Evolutionary conservation across 2,797 vertebrate species (phyloP), one percentile per base, ranked within the genome.

Genomic region (Erithacus rubecula): DNA sequence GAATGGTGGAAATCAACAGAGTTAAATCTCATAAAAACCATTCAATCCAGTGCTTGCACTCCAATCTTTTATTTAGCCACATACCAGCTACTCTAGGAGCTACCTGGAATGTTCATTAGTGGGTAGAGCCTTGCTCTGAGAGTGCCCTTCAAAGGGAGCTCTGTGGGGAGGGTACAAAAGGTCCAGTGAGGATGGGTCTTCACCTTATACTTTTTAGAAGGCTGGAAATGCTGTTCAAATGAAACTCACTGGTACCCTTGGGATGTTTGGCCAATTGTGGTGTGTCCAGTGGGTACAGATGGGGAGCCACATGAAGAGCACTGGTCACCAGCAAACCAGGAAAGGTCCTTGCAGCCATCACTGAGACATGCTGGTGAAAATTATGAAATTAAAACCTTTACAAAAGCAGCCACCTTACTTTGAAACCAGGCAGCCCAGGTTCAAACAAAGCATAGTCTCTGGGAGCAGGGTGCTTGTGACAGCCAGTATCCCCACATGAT

Each of bases 401-500:
- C 5, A 12, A 46, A 55, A 84, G 34, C 32, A 75, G 27, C 5
- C n/a, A 14, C 11, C 8, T 63, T 62, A 13, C 26, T 47, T 22
- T 32, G 37, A 77, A 87, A 58, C 6, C 44, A 70, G 16, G 11
- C 24, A 77, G 68, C 17, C 53, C 2, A 23, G 41, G 24, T n/a
- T 71, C 22, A 44, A 77, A 49, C 7, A 62, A 27, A 62, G 18
- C 39, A 29, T 1, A 58, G 39, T 19, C 14, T n/a, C 39, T 5
- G 9, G 44, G 39, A 81, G 34, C 4, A 4, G 19, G 37, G 16
- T 58, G 15, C 5, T 15, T 46, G 29, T 12, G 34, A 3, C 41
- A 56, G 27, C 51, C 44, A 29, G 11, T 16, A 8, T 24, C 20
- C 19, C 14, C 5, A 2, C 5, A 2, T 2, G 11, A 1, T 11